Percentiles rank a stretch among this genome's conserved stretches.
Evolutionary conservation across 2,797 vertebrate genomes (phyloP).

Genomic region (Pangasius djambal): DNA sequence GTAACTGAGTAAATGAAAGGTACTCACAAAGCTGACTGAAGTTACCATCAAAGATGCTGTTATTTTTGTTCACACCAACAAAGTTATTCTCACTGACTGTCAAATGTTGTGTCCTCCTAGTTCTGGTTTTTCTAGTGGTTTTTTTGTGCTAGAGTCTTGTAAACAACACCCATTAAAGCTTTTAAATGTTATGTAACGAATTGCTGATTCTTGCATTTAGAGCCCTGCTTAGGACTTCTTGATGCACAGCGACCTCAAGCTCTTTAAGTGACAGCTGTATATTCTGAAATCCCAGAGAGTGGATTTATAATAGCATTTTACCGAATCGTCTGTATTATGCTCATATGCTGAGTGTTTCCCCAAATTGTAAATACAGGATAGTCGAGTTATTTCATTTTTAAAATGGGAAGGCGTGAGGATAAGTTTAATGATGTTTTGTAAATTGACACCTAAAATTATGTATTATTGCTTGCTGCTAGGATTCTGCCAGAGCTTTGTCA

Average conservation of each 20-base stretch:
- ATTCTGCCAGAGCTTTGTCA: background rate
- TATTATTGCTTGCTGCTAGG: background rate
- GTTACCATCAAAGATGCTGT: background rate
- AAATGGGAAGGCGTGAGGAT: background rate
- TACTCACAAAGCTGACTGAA: background rate
- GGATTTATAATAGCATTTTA: background rate
- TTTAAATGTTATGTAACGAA: background rate
- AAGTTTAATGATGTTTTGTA: background rate
- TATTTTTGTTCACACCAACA: background rate
- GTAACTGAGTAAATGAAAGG: slow-evolving; percentile 21
- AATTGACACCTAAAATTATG: background rate
- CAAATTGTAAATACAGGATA: background rate
- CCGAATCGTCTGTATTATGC: background rate
- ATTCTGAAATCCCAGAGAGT: background rate
- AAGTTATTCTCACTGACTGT: background rate
- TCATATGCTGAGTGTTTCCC: background rate
- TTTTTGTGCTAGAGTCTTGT: background rate
- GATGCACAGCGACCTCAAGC: background rate
- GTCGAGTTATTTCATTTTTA: background rate
- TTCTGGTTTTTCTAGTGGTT: too few relatives aligned
- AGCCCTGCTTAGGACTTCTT: background rate
- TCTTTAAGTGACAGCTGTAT: background rate
- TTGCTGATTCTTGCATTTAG: background rate
- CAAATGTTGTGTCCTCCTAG: background rate
- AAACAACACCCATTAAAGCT: background rate